Percentiles rank a stretch among this genome's conserved stretches.
Conservation (phyloP, 1,140 invertebrate genomes). For the Conus betulinus region DNA sequence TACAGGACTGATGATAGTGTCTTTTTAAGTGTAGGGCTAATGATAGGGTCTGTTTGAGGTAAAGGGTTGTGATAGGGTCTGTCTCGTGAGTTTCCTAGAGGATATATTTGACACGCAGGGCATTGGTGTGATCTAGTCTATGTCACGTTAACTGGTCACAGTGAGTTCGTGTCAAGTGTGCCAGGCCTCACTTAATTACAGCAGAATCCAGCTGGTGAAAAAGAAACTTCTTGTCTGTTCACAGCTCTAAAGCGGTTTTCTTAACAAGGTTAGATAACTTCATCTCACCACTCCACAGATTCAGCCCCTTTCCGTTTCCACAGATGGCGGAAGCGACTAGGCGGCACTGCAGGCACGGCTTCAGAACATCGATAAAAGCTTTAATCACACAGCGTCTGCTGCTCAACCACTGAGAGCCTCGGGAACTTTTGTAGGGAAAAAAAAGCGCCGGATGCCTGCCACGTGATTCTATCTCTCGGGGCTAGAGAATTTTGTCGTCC, state of each 20-base stretch:
- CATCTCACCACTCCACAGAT: background rate
- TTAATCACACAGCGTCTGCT: background rate
- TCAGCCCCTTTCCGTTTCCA: background rate
- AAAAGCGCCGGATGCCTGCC: background rate
- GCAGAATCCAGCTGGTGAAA: background rate
- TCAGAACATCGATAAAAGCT: background rate
- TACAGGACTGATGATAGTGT: no score
- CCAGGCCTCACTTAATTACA: background rate
- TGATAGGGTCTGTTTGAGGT: no score
- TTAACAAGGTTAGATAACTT: constrained; percentile 3
- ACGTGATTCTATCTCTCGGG: background rate
- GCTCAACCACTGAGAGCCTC: background rate
- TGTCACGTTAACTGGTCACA: no score
- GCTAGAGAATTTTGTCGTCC: background rate
- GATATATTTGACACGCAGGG: no score
- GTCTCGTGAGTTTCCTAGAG: no score
- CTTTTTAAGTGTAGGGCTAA: no score
- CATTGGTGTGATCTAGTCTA: no score
- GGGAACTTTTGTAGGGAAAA: background rate
- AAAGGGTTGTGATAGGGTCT: no score
- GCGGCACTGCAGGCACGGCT: background rate
- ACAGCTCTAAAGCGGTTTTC: background rate
- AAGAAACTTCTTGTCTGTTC: background rate
- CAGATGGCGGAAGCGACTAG: background rate
- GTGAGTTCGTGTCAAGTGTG: background rate